Base-by-base conservation (phyloP, 2,113 vertebrate species). In the Ia io region DNA sequence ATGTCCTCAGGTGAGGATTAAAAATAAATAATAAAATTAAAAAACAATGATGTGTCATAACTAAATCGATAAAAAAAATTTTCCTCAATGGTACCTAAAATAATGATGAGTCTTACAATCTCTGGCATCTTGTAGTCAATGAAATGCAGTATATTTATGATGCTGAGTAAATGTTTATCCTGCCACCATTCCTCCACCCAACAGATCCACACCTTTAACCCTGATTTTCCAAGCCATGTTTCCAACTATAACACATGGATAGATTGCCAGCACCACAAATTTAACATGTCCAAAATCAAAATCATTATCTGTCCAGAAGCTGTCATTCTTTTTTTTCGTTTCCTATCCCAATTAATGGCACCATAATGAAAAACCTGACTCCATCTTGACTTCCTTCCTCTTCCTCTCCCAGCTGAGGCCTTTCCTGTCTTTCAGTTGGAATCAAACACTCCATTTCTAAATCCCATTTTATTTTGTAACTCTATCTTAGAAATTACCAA, bases 401-500 rank as follows among this genome's bases (percentile, higher is more conserved):
- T 83, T 23, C 2, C 63, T 78, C 71, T 59, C 67, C 53, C 44
- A 86, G 18, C 22, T 73, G 11, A 35, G 6, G 28, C 40, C 73
- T 92, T 90, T 91, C 14, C 30, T 71, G 3, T 90, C 74, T 74
- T 28, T 89, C 61, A 78, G 1, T 10, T 63, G 47, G 32, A 96
- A 69, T 51, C n/a, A 59, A 76, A 83, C 40, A 78, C 28, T 69
- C 28, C 78, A 42, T 88, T 79, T 90, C 90, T 93, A 59, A 1
- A 80, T 12, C n/a, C 40, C 76, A 67, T 67, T 94, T 69, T 74
- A 88, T 78, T 91, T 80, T 85, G n/a, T n/a, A 82, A 37, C 37
- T 92, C 80, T 74, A 42, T 47, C 79, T 94, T 49, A 91, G 47
- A 88, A 88, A 91, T 80, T 69, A 88, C 40, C 47, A 69, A 96